phyloP scores from a whole-genome alignment of 2,797 vertebrate species.

The Bovichtus diacanthus region DNA sequence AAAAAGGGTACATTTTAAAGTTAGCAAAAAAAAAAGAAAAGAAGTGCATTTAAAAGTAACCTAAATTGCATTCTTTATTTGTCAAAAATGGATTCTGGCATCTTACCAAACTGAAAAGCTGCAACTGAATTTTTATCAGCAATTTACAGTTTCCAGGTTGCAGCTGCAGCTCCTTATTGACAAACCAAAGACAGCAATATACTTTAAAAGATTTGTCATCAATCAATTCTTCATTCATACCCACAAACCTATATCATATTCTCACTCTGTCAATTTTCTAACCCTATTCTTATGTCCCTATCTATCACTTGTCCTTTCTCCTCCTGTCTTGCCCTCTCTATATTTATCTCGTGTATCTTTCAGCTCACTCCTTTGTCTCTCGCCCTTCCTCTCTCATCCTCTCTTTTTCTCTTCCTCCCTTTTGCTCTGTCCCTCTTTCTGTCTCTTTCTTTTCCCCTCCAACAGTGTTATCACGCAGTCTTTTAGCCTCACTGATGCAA shows the following conservation, averaged over 20 bases:
- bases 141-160: background rate
- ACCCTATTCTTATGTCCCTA: slow-evolving; percentile 16
- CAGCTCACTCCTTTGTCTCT: slow-evolving; percentile 22
- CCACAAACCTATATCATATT: slow-evolving; percentile 32
- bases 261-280: slow-evolving; percentile 14
- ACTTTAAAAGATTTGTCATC: slow-evolving; percentile 21
- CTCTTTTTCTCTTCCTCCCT: background rate
- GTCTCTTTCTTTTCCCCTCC: slow-evolving; percentile 14
- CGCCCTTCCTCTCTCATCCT: background rate
- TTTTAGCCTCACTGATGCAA: slow-evolving; percentile 66
- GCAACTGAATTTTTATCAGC: background rate
- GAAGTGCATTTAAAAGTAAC: too few relatives aligned
- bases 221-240: slow-evolving; percentile 28
- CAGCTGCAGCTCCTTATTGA: background rate
- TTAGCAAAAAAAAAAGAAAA: too few relatives aligned
- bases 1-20: background rate
- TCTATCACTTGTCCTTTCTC: slow-evolving; percentile 10
- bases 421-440: background rate
- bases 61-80: too few relatives aligned
- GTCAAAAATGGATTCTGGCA: too few relatives aligned
- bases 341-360: slow-evolving; percentile 41
- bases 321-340: slow-evolving; percentile 10
- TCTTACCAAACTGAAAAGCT: slow-evolving; percentile 11
- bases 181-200: slow-evolving; percentile 3
- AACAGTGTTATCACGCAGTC: slow-evolving; percentile 21